These are phyloP conservation scores for Petrolisthes manimaculis DNA, from an alignment of 2,888 invertebrate species.

Conservation along the genomic window DNA sequence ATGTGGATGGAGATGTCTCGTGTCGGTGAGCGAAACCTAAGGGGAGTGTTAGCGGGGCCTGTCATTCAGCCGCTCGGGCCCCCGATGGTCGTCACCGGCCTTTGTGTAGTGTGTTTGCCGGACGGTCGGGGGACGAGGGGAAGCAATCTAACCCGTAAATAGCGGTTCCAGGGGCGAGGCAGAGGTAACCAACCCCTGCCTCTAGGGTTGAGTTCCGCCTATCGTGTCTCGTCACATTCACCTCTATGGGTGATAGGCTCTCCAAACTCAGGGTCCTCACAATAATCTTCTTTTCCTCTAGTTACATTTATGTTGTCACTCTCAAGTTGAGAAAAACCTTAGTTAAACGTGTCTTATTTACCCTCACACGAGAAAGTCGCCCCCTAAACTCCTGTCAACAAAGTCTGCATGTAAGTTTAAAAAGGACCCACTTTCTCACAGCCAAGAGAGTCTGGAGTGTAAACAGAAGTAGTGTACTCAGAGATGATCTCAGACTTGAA, in stretches of 20 bases:
- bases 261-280: conserved; percentile 7
- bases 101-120: conserved; percentile 51
- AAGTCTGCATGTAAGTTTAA: conserved; percentile 14
- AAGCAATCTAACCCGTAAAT: conserved; percentile 60
- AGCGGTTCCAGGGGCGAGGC: conserved; percentile 35
- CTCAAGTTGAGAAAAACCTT: conserved; percentile 30
- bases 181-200: conserved; percentile 35
- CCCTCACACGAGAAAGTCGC: conserved; percentile 18
- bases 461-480: too few species aligned
- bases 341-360: conserved; percentile 49
- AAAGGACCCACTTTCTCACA: neutral
- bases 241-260: conserved; percentile 3
- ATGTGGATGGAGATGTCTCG: neutral
- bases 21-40: neutral
- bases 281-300: conserved; percentile 51
- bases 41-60: neutral
- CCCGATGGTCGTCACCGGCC: conserved; percentile 29
- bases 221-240: neutral
- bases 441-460: too few species aligned
- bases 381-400: conserved; percentile 22
- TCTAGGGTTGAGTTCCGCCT: neutral
- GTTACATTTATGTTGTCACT: conserved; percentile 58
- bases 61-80: neutral
- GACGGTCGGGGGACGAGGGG: conserved; percentile 46
- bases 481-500: too few species aligned